Conservation (phyloP, 2,888 invertebrate species). For the Noctua janthe region DNA sequence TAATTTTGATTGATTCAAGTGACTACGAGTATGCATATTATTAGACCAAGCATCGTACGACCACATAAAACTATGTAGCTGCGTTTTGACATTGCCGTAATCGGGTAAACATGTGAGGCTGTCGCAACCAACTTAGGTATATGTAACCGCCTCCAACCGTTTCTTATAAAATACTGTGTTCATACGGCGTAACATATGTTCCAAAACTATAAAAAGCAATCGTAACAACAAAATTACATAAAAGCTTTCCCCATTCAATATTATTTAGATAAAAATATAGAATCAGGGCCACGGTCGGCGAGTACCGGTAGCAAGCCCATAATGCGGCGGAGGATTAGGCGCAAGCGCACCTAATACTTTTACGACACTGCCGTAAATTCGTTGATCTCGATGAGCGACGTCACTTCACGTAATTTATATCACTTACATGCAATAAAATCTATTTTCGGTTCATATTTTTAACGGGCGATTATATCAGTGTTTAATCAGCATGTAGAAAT, state of each 20-base stretch:
- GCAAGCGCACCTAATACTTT: slow-evolving; percentile 85
- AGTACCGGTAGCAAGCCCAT: slow-evolving; percentile 76
- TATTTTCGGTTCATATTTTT: slow-evolving; percentile 71
- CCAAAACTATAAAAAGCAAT: slow-evolving; percentile 36
- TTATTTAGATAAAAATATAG: slow-evolving; percentile 73
- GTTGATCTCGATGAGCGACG: slow-evolving; percentile 80
- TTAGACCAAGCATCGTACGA: not conserved
- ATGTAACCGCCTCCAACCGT: not conserved
- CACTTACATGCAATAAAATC: slow-evolving; percentile 77
- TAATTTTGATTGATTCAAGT: not conserved
- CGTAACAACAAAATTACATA: slow-evolving; percentile 44
- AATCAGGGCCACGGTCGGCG: slow-evolving; percentile 81
- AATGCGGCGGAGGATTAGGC: slow-evolving; percentile 81
- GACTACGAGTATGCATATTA: not conserved
- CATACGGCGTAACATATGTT: not conserved
- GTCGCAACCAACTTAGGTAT: not conserved
- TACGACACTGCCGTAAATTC: slow-evolving; percentile 85
- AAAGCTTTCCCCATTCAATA: slow-evolving; percentile 57
- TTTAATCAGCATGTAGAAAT: slow-evolving; percentile 45
- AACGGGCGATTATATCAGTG: slow-evolving; percentile 58
- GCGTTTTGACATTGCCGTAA: not conserved
- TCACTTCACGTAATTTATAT: slow-evolving; percentile 80
- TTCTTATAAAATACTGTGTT: not conserved
- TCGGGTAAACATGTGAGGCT: not conserved
- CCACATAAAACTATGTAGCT: not conserved